Percentiles rank a stretch among this genome's conserved stretches.
phyloP scores from a whole-genome alignment of 2,888 invertebrate genomes.

The Drosophila pegasa region DNA sequence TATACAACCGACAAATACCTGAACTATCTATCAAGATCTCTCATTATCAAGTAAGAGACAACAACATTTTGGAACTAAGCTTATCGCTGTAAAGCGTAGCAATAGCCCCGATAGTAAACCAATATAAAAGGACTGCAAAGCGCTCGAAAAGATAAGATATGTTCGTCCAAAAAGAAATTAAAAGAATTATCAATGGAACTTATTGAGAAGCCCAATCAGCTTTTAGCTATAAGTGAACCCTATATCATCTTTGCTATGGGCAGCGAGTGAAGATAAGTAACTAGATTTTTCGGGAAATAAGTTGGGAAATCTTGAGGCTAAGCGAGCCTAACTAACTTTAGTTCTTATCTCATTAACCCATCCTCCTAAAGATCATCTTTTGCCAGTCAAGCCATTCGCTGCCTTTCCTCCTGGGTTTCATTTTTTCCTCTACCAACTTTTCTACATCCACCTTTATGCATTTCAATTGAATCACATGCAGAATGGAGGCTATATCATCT shows the following conservation, averaged over 20 bases:
- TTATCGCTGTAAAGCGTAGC: conserved; percentile 23
- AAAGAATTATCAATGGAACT: conserved; percentile 7
- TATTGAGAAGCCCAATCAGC: conserved; percentile 2
- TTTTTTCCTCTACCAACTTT: not conserved
- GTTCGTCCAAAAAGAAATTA: conserved; percentile 3
- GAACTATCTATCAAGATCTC: conserved; percentile 2
- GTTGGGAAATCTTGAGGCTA: not conserved
- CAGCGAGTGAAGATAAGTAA: not conserved
- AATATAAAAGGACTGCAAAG: conserved; percentile 17
- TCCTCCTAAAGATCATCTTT: not conserved
- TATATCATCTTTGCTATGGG: conserved; percentile 5
- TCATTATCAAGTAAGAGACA: not conserved
- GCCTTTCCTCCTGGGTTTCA: not conserved
- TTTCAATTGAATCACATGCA: not conserved
- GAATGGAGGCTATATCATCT: conserved; percentile 34
- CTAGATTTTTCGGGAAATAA: not conserved
- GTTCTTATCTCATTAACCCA: not conserved
- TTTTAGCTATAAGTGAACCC: not conserved
- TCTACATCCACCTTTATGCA: not conserved
- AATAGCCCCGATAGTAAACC: conserved; percentile 24
- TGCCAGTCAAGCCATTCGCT: no score
- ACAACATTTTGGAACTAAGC: conserved; percentile 10
- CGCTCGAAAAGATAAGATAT: conserved; percentile 40
- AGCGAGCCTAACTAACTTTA: no score
- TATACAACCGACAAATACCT: not conserved